phyloP scores from a whole-genome alignment of 2,113 vertebrate species.

The Lates calcarifer region DNA sequence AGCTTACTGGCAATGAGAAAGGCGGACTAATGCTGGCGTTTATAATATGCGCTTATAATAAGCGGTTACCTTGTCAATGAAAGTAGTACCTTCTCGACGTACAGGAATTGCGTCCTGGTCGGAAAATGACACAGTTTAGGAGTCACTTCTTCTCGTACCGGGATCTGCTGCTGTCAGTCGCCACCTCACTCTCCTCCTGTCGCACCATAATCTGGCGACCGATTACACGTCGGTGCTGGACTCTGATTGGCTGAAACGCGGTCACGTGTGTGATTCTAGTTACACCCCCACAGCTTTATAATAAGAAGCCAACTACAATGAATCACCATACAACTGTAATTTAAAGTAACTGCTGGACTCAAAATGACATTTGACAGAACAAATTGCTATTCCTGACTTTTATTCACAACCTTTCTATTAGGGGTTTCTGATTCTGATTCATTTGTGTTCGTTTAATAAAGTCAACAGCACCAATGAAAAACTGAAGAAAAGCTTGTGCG shows the following conservation, averaged over 20 bases:
- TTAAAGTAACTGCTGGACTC: not conserved
- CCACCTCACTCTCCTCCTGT: conserved; percentile 63
- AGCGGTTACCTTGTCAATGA: conserved; percentile 65
- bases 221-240: conserved; percentile 41
- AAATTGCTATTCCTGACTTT: too few species aligned
- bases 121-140: not conserved
- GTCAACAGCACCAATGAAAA: not conserved
- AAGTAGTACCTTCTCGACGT: conserved; percentile 19
- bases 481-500: too few species aligned
- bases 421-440: too few species aligned
- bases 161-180: conserved; percentile 22
- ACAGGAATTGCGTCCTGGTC: not conserved
- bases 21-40: not conserved
- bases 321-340: not conserved
- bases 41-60: not conserved
- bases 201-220: conserved; percentile 78
- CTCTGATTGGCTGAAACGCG: conserved; percentile 50
- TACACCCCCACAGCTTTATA: conserved; percentile 28
- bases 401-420: too few species aligned
- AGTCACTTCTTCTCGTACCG: conserved; percentile 23
- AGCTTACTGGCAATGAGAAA: conserved; percentile 15
- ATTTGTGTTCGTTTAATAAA: too few species aligned
- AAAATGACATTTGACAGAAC: not conserved
- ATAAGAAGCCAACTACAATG: not conserved
- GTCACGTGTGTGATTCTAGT: conserved; percentile 49